Conservation (phyloP, 92 coral and sea anemone species). For the Epizoanthus ramosus region DNA sequence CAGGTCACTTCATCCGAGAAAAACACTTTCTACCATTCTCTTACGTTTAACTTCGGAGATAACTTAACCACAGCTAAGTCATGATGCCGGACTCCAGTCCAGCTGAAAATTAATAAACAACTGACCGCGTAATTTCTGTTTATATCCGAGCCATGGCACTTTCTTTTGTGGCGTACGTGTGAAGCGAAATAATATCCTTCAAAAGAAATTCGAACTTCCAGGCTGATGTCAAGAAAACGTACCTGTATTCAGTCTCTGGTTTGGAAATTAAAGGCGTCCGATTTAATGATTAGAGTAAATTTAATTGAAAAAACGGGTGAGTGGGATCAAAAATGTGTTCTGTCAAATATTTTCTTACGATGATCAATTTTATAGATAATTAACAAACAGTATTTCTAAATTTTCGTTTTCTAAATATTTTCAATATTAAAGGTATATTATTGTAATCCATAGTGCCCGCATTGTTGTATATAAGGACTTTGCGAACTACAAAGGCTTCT, state of each 20-base stretch:
- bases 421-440: not conserved
- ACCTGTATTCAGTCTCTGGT: not conserved
- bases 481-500: not conserved
- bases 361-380: no score
- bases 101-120: conserved; percentile 4
- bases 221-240: not conserved
- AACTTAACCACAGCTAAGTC: not conserved
- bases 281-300: not conserved
- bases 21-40: not conserved
- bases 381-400: no score
- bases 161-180: not conserved
- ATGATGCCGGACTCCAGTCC: not conserved
- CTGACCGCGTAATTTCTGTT: not conserved
- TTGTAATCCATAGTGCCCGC: not conserved
- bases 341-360: no score
- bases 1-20: not conserved
- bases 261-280: not conserved
- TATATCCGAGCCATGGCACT: not conserved
- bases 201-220: conserved; percentile 2
- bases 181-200: not conserved
- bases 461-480: not conserved
- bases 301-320: no score
- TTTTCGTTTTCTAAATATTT: not conserved
- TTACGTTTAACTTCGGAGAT: not conserved
- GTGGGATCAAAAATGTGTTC: no score